phyloP scores from a whole-genome alignment of 2,797 vertebrate genomes.

The Lepus oiostolus region DNA sequence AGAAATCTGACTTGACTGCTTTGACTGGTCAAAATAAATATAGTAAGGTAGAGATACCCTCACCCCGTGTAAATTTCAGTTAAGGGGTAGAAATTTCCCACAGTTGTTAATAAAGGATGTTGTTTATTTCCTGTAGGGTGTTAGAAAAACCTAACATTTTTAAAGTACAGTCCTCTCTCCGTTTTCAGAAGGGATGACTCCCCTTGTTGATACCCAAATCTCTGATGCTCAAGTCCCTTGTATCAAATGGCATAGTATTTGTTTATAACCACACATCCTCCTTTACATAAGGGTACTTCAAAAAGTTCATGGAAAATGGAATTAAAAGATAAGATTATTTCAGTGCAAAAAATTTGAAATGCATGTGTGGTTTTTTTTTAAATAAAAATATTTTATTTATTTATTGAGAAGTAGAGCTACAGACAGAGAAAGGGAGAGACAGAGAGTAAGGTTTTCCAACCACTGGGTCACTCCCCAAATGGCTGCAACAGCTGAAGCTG shows the following conservation, averaged over 20 bases:
- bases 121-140: conserved; percentile 38
- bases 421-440: no score
- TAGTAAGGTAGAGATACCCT: conserved; percentile 35
- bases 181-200: not conserved
- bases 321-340: no score
- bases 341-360: no score
- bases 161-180: not conserved
- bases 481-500: no score
- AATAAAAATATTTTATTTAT: no score
- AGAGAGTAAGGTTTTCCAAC: no score
- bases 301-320: no score
- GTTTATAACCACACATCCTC: not conserved
- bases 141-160: conserved; percentile 53
- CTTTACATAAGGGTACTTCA: no score
- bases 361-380: no score
- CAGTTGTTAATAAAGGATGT: conserved; percentile 50
- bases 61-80: conserved; percentile 44
- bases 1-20: not conserved
- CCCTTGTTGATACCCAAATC: not conserved
- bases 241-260: not conserved
- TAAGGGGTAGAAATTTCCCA: conserved; percentile 60
- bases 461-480: no score
- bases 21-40: conserved; percentile 8
- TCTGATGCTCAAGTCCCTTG: not conserved
- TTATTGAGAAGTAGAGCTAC: no score